Evolutionary conservation across 2,888 invertebrate genomes (phyloP).

Genomic region (Catonia carolina): DNA sequence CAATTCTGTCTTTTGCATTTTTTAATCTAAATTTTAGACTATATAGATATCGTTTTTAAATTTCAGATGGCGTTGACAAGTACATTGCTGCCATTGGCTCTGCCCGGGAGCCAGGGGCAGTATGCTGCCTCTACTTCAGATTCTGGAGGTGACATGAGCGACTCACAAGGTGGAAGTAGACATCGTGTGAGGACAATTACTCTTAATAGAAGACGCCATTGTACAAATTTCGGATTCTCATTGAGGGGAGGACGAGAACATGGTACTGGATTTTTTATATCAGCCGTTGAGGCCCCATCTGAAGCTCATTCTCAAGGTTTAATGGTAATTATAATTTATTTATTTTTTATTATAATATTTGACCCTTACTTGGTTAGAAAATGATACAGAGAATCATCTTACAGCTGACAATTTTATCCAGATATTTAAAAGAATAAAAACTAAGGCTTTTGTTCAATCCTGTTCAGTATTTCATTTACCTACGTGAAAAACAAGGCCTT

Average conservation of each 20-base stretch:
- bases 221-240: constrained; percentile 70
- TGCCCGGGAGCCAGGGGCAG: constrained; percentile 25
- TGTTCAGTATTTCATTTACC: too few species aligned
- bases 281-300: constrained; percentile 77
- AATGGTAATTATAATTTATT: too few species aligned
- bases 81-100: constrained; percentile 26
- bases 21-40: too few species aligned
- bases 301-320: constrained; percentile 83
- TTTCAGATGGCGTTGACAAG: constrained; percentile 32
- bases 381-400: too few species aligned
- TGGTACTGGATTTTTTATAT: constrained; percentile 87
- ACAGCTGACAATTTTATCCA: too few species aligned
- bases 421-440: too few species aligned
- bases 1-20: too few species aligned
- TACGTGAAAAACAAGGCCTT: too few species aligned
- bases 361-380: too few species aligned
- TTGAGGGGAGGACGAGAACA: constrained; percentile 83
- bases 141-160: constrained; percentile 32
- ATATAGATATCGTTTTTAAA: too few species aligned
- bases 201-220: constrained; percentile 47
- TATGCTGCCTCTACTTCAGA: constrained; percentile 22
- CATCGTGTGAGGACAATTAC: constrained; percentile 51
- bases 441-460: too few species aligned
- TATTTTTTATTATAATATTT: constrained; percentile 31
- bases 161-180: constrained; percentile 39